phyloP scores from a whole-genome alignment of 2,888 invertebrate genomes.

The Drosophila lutescens region DNA sequence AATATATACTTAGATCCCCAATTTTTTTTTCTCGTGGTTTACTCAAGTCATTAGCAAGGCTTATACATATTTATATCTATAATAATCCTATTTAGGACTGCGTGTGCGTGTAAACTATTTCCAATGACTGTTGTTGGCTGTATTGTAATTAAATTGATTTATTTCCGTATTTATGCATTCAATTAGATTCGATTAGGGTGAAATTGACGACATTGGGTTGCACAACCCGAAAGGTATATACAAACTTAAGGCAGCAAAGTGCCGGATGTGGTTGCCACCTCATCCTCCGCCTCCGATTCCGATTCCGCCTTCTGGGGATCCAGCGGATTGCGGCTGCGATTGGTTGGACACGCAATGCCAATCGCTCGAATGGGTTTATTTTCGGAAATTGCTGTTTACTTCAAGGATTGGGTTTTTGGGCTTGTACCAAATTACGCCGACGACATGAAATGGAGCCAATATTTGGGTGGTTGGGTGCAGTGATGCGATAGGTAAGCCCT shows the following conservation, averaged over 20 bases:
- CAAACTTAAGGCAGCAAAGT: slow-evolving; percentile 9
- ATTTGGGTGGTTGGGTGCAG: not conserved
- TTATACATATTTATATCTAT: slow-evolving; percentile 1
- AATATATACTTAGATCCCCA: not conserved
- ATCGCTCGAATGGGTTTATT: slow-evolving; percentile 65
- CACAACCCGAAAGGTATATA: slow-evolving; percentile 33
- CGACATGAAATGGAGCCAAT: slow-evolving; percentile 43
- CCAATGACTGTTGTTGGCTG: slow-evolving; percentile 39
- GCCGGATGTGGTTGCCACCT: slow-evolving; percentile 24
- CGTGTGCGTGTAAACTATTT: slow-evolving; percentile 38
- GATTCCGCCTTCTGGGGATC: no score
- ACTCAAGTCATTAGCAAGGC: slow-evolving; percentile 15
- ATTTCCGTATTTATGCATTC: slow-evolving; percentile 49
- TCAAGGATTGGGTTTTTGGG: slow-evolving; percentile 53
- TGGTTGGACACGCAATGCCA: slow-evolving; percentile 63
- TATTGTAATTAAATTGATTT: slow-evolving; percentile 57
- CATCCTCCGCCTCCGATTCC: not conserved
- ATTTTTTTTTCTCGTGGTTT: not conserved
- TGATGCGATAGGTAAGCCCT: slow-evolving; percentile 3
- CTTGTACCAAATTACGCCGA: slow-evolving; percentile 40
- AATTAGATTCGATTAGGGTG: slow-evolving; percentile 49
- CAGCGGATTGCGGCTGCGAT: slow-evolving; percentile 42
- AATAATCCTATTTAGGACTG: slow-evolving; percentile 6
- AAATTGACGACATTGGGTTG: slow-evolving; percentile 27
- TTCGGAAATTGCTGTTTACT: slow-evolving; percentile 74